Evolutionary conservation across 2,797 vertebrate genomes (phyloP).

Genomic region (Channallabes apus): DNA sequence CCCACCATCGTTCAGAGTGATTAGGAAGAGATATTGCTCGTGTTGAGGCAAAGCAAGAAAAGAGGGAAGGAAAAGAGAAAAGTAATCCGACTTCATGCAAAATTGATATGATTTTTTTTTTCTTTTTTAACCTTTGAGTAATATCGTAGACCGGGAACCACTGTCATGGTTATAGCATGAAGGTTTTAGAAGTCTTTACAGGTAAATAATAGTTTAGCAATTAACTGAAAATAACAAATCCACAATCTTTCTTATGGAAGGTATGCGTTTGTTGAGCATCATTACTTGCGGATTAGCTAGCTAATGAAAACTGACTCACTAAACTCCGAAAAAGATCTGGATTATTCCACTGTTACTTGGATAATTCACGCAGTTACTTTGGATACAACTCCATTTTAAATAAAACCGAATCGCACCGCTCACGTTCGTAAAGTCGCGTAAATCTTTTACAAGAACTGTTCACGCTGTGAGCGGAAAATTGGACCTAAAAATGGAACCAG

Average conservation of each 20-base stretch:
- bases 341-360: not conserved
- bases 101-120: not conserved
- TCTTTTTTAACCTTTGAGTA: too few relatives aligned
- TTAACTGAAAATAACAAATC: not conserved
- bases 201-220: too few relatives aligned
- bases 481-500: not conserved
- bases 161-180: not conserved
- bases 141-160: too few relatives aligned
- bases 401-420: not conserved
- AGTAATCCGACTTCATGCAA: constrained; percentile 18
- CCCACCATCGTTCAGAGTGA: constrained; percentile 4
- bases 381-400: not conserved
- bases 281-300: not conserved
- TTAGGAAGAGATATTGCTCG: constrained; percentile 24
- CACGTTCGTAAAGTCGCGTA: not conserved
- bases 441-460: not conserved
- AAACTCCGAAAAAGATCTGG: not conserved
- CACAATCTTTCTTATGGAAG: not conserved
- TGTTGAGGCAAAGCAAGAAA: not conserved
- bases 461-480: not conserved
- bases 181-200: too few relatives aligned
- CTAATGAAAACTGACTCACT: not conserved
- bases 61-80: not conserved
- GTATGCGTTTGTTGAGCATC: not conserved
- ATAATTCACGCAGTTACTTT: not conserved